Evolutionary conservation across 2,113 vertebrate genomes (phyloP), one percentile per base, ranked within the genome.

Genomic region (Callospermophilus lateralis): DNA sequence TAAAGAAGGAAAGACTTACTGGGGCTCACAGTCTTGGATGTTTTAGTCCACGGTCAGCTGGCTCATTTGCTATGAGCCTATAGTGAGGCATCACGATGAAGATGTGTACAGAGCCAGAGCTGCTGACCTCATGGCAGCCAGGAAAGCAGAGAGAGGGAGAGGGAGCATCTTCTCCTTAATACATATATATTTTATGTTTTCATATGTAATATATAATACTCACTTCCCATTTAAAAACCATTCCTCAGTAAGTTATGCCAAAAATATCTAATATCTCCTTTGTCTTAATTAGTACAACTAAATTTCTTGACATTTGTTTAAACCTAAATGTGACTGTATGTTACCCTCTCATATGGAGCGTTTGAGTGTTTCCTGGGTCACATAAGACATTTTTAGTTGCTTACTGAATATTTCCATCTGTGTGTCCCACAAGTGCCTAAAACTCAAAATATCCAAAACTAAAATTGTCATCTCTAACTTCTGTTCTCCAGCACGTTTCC

Each of bases 381-480:
- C 37, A 55, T 39, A 83, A 77, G 30, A 81, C 32, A 96, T 51
- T 93, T 84, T 92, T 89, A 68, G 45, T 15, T 92, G 8, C 8
- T 68, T 92, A 89, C 26, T 73, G 3, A 95, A 37, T 79, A 92
- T 42, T 20, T 51, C 53, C 70, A 80, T 84, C 81, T 88, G 19
- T 26, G 4, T 84, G 28, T 85, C 53, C 30, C 42, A 39, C 39
- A 93, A 30, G 12, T 67, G 51, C 26, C 51, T 28, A 68, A 94
- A 77, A 55, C 42, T 93, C 68, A 88, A 28, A 91, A 48, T 95
- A 86, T 84, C 34, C 24, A 81, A 86, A 90, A 39, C 24, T 90
- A 68, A 96, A 97, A 87, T 13, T 63, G 32, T 63, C 55, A 28
- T 30, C 37, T 34, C 37, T 72, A 88, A 84, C 34, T 88, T 87